Conservation (phyloP, 2,888 invertebrate species). For the Disparrhopalites patrizii region DNA sequence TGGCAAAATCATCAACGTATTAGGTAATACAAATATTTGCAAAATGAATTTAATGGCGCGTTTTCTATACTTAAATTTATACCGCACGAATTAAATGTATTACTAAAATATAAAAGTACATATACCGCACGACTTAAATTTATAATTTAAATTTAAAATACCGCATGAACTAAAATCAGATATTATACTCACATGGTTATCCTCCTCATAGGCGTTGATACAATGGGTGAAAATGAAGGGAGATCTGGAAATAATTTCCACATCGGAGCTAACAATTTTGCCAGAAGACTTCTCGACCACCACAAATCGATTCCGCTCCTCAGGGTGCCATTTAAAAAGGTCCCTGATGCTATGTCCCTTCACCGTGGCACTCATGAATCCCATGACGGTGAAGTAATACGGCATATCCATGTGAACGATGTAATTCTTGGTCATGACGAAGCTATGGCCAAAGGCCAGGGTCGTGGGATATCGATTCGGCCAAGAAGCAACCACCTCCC, state of each 20-base stretch:
- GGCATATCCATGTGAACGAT: not conserved
- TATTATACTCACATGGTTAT: slow-evolving; percentile 48
- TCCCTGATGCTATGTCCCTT: slow-evolving; percentile 3
- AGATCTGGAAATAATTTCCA: slow-evolving; percentile 51
- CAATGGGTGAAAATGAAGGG: slow-evolving; percentile 57
- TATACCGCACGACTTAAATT: too few species aligned
- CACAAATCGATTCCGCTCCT: slow-evolving; percentile 50
- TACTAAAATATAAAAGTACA: too few species aligned
- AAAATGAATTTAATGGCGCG: too few species aligned
- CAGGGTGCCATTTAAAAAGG: slow-evolving; percentile 32
- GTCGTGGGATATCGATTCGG: not conserved
- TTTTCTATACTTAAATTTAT: too few species aligned
- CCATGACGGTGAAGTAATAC: not conserved
- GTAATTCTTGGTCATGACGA: slow-evolving; percentile 13
- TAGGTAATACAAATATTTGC: too few species aligned
- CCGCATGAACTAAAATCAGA: too few species aligned
- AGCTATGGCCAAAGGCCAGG: not conserved
- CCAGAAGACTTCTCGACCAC: slow-evolving; percentile 52
- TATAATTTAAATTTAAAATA: too few species aligned
- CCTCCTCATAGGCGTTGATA: slow-evolving; percentile 55
- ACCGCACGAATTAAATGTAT: too few species aligned
- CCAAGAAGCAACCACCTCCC: not conserved
- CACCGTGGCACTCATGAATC: not conserved
- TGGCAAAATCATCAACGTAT: too few species aligned
- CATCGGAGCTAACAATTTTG: slow-evolving; percentile 48